Percentiles rank a stretch among this genome's conserved stretches.
Evolutionary conservation across 2,113 vertebrate genomes (phyloP).

Genomic region (Albula glossodonta): DNA sequence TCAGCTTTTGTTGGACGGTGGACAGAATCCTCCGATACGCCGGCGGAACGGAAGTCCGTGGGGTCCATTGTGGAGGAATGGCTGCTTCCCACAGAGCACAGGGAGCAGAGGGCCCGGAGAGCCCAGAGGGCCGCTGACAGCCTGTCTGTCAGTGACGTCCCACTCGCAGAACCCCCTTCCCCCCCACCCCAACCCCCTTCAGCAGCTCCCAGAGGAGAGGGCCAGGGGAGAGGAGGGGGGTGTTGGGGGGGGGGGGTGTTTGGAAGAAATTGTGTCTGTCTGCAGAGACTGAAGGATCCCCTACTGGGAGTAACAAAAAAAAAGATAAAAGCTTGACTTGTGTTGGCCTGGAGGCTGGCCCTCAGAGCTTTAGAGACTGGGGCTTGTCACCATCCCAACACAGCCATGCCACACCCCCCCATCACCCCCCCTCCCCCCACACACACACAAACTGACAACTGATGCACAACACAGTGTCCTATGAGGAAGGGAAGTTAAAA

Average conservation of each 20-base stretch:
- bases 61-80: background rate
- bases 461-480: constrained; percentile 32
- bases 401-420: constrained; percentile 8
- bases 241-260: no score
- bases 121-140: background rate
- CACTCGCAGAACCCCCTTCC: no score
- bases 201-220: background rate
- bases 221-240: no score
- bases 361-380: constrained; percentile 29
- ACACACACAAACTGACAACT: constrained; percentile 17
- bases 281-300: background rate
- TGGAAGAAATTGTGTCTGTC: background rate
- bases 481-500: background rate
- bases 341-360: background rate
- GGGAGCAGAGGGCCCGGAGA: background rate
- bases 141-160: background rate
- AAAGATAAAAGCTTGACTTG: background rate
- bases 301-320: background rate
- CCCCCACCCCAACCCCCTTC: no score
- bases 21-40: no score
- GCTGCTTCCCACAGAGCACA: background rate
- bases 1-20: no score
- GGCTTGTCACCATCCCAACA: constrained; percentile 34
- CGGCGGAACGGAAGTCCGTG: background rate
- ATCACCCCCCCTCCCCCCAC: background rate